phyloP scores from a whole-genome alignment of 2,113 vertebrate genomes.

The Polypterus bichir region DNA sequence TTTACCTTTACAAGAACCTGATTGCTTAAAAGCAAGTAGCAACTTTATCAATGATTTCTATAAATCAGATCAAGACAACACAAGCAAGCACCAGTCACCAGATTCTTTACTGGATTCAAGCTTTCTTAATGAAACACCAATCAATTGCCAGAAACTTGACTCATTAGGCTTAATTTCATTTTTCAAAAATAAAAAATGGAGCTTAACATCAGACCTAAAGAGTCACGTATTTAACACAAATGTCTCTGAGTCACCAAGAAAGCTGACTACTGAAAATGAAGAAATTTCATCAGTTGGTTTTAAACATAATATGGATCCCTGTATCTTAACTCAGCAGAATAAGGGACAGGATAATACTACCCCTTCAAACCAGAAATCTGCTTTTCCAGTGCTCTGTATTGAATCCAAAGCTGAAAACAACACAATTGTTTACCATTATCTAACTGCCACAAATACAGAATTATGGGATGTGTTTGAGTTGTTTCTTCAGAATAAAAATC shows the following conservation, averaged over 20 bases:
- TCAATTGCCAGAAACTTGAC: too few relatives aligned
- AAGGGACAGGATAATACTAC: conserved; percentile 10
- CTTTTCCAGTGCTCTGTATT: conserved; percentile 30
- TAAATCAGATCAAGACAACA: too few relatives aligned
- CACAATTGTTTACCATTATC: conserved; percentile 31
- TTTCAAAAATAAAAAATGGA: too few relatives aligned
- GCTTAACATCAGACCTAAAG: too few relatives aligned
- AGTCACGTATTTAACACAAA: too few relatives aligned
- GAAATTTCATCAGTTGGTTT: conserved; percentile 3
- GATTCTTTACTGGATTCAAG: too few relatives aligned
- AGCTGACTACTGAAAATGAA: too few relatives aligned
- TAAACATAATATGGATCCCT: conserved; percentile 1
- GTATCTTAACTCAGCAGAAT: background rate
- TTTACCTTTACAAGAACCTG: background rate
- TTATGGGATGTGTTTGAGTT: conserved; percentile 49
- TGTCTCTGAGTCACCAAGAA: too few relatives aligned
- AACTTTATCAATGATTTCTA: background rate
- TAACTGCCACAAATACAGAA: conserved; percentile 42
- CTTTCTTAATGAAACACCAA: too few relatives aligned
- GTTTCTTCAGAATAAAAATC: conserved; percentile 13
- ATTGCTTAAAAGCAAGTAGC: background rate
- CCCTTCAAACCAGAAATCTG: conserved; percentile 10
- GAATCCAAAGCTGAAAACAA: conserved; percentile 24
- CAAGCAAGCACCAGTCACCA: too few relatives aligned
- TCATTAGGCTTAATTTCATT: too few relatives aligned